Conservation (phyloP, 2,797 vertebrate genomes). For the Rhinichthys osculus region DNA sequence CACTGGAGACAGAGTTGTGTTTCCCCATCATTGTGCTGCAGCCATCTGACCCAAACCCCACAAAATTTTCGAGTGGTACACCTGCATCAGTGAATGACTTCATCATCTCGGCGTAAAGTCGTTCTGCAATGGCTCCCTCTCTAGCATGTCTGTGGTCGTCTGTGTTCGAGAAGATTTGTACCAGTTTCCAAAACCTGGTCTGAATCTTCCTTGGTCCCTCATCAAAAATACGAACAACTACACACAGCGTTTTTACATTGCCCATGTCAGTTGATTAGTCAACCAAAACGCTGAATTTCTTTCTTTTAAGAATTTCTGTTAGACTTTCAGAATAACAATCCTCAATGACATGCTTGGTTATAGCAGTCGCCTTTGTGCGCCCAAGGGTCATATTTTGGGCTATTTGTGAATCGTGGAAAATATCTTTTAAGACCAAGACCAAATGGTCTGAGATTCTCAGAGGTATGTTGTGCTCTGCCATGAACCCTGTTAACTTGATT, state of each 20-base stretch:
- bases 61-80: neutral
- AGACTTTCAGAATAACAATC: neutral
- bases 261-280: neutral
- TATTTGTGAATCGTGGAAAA: too few relatives aligned
- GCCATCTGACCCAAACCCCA: neutral
- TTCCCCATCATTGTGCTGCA: constrained; percentile 9
- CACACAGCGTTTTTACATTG: neutral
- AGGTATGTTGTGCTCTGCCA: too few relatives aligned
- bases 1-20: neutral
- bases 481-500: too few relatives aligned
- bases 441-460: too few relatives aligned
- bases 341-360: neutral
- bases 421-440: neutral
- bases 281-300: neutral
- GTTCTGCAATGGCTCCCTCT: neutral
- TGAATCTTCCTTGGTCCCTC: neutral
- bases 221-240: neutral
- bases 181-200: neutral
- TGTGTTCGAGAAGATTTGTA: neutral
- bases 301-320: neutral
- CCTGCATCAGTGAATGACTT: neutral
- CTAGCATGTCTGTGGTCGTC: neutral
- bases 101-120: neutral
- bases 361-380: neutral
- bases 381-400: too few relatives aligned